These are phyloP conservation scores for Aleadryas rufinucha DNA, from an alignment of 2,113 vertebrate species.

Conservation along the genomic window DNA sequence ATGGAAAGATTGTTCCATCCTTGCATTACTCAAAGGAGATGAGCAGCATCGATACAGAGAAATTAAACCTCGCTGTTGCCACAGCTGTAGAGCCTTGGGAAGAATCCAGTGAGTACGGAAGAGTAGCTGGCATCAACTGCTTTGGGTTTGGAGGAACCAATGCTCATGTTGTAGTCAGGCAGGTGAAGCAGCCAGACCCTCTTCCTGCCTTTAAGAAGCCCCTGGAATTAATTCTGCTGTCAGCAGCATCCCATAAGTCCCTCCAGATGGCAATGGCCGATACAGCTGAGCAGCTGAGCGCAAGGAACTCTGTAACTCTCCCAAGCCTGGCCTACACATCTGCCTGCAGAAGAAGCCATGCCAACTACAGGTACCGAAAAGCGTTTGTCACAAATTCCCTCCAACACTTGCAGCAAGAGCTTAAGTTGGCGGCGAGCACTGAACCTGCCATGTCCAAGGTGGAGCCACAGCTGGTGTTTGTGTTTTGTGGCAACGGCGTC, in stretches of 20 bases:
- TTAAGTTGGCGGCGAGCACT: conserved; percentile 37
- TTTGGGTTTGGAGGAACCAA: conserved; percentile 91
- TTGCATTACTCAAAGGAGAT: conserved; percentile 78
- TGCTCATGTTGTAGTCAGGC: conserved; percentile 78
- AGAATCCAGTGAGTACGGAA: conserved; percentile 51
- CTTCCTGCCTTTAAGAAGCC: conserved; percentile 19
- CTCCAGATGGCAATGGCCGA: conserved; percentile 67
- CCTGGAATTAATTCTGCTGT: conserved; percentile 75
- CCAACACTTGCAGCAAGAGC: conserved; percentile 69
- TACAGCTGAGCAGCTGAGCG: conserved; percentile 66
- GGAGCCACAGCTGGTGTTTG: conserved; percentile 75
- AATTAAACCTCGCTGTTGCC: conserved; percentile 74
- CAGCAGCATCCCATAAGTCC: conserved; percentile 78
- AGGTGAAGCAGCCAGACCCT: conserved; percentile 54
- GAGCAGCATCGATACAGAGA: conserved; percentile 72
- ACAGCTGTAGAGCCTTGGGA: conserved; percentile 75
- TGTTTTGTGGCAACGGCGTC: conserved; percentile 83
- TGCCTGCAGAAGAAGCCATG: conserved; percentile 84
- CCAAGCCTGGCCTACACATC: conserved; percentile 79
- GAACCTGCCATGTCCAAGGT: conserved; percentile 8
- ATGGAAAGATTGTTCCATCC: conserved; percentile 82
- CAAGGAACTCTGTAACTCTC: conserved; percentile 46
- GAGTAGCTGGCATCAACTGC: conserved; percentile 82
- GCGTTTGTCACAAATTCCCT: conserved; percentile 74
- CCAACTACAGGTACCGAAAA: conserved; percentile 77